These are phyloP conservation scores for Montipora capricornis DNA, from an alignment of 64 coral and sea anemone species.

Conservation along the genomic window DNA sequence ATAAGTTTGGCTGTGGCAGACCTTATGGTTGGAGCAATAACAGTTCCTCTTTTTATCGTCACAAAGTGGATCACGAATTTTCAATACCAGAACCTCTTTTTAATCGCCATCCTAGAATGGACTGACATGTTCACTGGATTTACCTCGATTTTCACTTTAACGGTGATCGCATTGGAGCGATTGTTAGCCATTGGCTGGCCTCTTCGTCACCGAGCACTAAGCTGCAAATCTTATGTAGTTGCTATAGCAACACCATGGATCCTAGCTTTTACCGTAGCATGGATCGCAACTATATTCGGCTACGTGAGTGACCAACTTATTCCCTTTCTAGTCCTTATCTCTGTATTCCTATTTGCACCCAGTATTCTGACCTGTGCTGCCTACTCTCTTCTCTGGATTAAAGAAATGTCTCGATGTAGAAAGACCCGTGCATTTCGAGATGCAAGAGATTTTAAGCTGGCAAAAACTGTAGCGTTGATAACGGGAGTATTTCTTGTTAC, in stretches of 20 bases:
- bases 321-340: not conserved
- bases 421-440: not conserved
- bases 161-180: conserved; percentile 28
- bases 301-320: not conserved
- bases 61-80: fast-evolving
- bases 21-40: not conserved
- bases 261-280: not conserved
- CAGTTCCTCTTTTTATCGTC: not conserved
- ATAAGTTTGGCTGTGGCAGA: conserved; percentile 5
- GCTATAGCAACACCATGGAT: not conserved
- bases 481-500: conserved; percentile 1
- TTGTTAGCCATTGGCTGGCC: conserved; percentile 27
- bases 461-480: not conserved
- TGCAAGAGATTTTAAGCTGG: not conserved
- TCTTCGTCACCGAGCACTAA: not conserved
- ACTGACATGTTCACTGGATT: conserved; percentile 45
- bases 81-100: not conserved
- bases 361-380: not conserved
- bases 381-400: not conserved
- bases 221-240: not conserved
- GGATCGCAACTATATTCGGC: not conserved
- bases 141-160: conserved; percentile 10
- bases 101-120: not conserved
- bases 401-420: not conserved
- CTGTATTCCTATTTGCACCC: not conserved